Evolutionary conservation across 2,797 vertebrate genomes (phyloP).

Genomic region (Oreonectes daqikongensis): DNA sequence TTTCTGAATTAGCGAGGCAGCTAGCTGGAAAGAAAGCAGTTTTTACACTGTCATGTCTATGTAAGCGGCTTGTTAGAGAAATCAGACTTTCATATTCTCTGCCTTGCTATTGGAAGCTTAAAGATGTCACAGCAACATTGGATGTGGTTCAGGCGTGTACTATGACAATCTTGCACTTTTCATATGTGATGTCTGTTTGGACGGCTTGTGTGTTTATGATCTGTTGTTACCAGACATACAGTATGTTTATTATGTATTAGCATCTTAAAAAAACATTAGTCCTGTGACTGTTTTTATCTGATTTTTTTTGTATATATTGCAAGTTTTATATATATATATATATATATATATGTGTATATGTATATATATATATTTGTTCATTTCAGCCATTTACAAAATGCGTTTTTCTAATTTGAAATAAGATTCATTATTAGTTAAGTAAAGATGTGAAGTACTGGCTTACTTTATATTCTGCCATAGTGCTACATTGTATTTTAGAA

Average conservation of each 20-base stretch:
- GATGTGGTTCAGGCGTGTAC: background rate
- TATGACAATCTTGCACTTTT: slow-evolving; percentile 12
- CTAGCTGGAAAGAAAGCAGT: background rate
- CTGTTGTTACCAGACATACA: background rate
- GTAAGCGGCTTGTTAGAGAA: background rate
- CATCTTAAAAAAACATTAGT: background rate
- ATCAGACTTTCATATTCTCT: slow-evolving; percentile 11
- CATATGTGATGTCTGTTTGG: background rate
- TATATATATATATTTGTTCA: no score
- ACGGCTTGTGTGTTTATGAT: background rate
- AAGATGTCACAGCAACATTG: slow-evolving; percentile 2
- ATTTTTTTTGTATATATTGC: background rate
- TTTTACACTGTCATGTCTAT: background rate
- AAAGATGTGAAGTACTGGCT: background rate
- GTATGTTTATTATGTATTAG: background rate
- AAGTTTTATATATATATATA: no score
- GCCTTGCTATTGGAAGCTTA: slow-evolving; percentile 10
- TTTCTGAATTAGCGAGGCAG: background rate
- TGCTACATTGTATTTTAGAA: background rate
- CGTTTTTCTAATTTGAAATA: slow-evolving; percentile 21
- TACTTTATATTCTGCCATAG: background rate
- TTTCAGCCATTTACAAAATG: slow-evolving; percentile 18
- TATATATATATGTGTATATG: no score
- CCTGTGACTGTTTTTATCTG: background rate
- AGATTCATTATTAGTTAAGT: background rate